Evolutionary conservation across 1,140 invertebrate genomes (phyloP).

Genomic region (Spodoptera litura): DNA sequence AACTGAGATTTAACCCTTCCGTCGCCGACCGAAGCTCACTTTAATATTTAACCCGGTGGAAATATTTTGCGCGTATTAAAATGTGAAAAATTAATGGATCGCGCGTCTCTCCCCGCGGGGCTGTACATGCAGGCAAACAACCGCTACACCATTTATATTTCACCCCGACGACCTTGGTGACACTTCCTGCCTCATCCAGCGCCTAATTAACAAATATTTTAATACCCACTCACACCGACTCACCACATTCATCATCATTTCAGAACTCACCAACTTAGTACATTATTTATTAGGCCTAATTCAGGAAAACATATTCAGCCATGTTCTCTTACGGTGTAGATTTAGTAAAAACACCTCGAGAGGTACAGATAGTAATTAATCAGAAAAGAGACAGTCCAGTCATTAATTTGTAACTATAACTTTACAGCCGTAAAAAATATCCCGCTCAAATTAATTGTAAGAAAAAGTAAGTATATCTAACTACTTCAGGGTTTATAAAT

Average conservation of each 20-base stretch:
- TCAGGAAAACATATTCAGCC: neutral
- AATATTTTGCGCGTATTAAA: conserved; percentile 86
- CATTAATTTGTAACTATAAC: too few relatives aligned
- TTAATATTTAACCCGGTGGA: conserved; percentile 83
- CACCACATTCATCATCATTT: neutral
- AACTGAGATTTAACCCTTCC: conserved; percentile 86
- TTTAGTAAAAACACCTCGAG: neutral
- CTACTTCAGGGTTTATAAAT: neutral
- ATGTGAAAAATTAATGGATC: conserved; percentile 82
- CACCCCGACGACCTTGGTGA: conserved; percentile 33
- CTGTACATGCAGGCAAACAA: conserved; percentile 45
- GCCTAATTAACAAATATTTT: neutral
- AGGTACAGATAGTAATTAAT: too few relatives aligned
- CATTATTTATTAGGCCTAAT: conserved; percentile 32
- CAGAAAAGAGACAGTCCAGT: too few relatives aligned
- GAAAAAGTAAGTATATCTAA: neutral
- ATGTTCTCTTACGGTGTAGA: neutral
- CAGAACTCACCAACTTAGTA: neutral
- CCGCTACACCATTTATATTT: conserved; percentile 10
- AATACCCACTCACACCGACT: neutral
- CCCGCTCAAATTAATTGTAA: neutral
- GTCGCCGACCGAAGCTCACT: conserved; percentile 78
- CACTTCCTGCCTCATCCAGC: conserved; percentile 38
- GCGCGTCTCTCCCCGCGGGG: conserved; percentile 54
- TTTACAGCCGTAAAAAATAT: neutral